Base-by-base conservation (phyloP, 2,888 invertebrate species). In the Galerucella pusilla region DNA sequence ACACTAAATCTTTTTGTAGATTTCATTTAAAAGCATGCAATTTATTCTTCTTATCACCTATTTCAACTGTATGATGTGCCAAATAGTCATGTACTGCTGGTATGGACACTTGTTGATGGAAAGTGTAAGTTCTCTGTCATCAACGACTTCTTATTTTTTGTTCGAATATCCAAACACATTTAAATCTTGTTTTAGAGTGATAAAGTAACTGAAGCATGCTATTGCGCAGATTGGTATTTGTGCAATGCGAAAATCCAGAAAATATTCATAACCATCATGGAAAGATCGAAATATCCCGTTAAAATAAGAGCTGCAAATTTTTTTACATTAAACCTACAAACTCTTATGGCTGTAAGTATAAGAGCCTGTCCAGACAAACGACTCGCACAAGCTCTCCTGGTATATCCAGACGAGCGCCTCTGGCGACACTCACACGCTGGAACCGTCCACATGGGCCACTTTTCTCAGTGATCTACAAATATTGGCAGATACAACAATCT, bases 41-140 rank as follows among this genome's bases (percentile, higher is more conserved):
- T 80, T 81, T 63, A 61, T 75, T 9, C 66, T 78, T 35, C 65
- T 80, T 4, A 77, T 78, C 16, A 54, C 75, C 6, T 83, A 82
- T 73, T 76, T 81, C 10, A 71, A 69, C 9, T 79, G 79, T 67
- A 82, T 82, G 81, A 79, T 79, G 77, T 79, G 73, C 57, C 82
- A 83, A 73, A 70, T 81, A 11, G 66, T 75, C 11, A 75, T 82
- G 64, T 82, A 82, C 63, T 81, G 82, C 66, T 81, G 82, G 82
- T 80, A 76, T 73, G 83, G 83, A 14, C 80, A 83, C 35, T 54
- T 74, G 20, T 61, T 83, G 11, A 82, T 80, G 78, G 79, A 80
- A 61, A 78, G 78, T 73, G 83, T 82, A 75, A 78, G 64, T 70
- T 61, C n/a, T 12, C n/a, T 20, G 6, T n/a, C 35, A 35, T 42